These are phyloP conservation scores for Vanessa cardui DNA, from an alignment of 2,888 invertebrate species.

Conservation along the genomic window DNA sequence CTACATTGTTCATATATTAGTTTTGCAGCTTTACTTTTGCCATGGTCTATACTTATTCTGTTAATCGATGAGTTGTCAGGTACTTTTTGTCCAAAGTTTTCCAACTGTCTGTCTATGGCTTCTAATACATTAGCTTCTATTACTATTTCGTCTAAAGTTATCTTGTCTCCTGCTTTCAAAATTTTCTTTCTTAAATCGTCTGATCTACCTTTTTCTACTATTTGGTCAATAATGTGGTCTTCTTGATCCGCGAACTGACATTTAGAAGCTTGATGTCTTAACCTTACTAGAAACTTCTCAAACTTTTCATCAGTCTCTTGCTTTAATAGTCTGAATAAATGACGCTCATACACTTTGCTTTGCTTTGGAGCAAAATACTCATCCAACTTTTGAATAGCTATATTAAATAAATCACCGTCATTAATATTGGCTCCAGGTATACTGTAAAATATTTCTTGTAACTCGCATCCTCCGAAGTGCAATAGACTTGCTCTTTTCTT, in stretches of 20 bases:
- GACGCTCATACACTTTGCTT: slow-evolving; percentile 29
- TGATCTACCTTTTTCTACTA: slow-evolving; percentile 28
- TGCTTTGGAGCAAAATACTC: slow-evolving; percentile 30
- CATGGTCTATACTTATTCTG: not conserved
- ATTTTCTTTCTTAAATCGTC: slow-evolving; percentile 36
- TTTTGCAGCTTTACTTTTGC: not conserved
- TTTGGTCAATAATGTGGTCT: slow-evolving; percentile 33
- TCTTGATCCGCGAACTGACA: slow-evolving; percentile 29
- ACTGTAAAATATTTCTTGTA: slow-evolving; percentile 35
- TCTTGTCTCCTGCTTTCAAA: slow-evolving; percentile 29
- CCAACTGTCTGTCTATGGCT: not conserved
- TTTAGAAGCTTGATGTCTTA: slow-evolving; percentile 33
- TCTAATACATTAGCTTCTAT: slow-evolving; percentile 35
- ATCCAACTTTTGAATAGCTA: slow-evolving; percentile 32
- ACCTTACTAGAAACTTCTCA: slow-evolving; percentile 31
- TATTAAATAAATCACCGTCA: slow-evolving; percentile 23
- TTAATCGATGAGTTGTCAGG: not conserved
- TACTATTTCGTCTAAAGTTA: slow-evolving; percentile 27
- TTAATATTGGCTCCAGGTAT: slow-evolving; percentile 30
- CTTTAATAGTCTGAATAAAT: slow-evolving; percentile 29
- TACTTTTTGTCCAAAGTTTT: not conserved
- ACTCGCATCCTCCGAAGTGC: slow-evolving; percentile 17
- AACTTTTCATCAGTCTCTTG: slow-evolving; percentile 34
- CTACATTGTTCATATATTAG: not conserved
- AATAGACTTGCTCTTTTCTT: slow-evolving; percentile 34